Percentiles rank a stretch among this genome's conserved stretches.
Conservation (phyloP, 1,140 invertebrate genomes). For the Nylanderia fulva region DNA sequence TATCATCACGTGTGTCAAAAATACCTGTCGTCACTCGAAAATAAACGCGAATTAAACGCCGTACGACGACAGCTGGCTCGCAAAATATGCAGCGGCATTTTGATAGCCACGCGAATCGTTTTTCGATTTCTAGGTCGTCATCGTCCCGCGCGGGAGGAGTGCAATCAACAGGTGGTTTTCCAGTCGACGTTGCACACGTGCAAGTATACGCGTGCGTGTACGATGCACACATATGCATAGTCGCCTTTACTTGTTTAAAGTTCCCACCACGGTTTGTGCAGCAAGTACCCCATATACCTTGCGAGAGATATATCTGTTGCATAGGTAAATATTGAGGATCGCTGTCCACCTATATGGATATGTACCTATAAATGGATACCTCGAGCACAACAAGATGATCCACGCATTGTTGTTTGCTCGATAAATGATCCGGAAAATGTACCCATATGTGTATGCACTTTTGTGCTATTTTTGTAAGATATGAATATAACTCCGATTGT, state of each 20-base stretch:
- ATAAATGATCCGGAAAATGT: slow-evolving; percentile 1
- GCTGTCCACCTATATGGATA: slow-evolving; percentile 63
- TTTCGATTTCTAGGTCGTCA: slow-evolving; percentile 54
- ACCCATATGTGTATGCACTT: not conserved
- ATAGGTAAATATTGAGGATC: slow-evolving; percentile 53
- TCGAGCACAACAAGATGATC: slow-evolving; percentile 28
- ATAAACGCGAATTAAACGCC: not conserved
- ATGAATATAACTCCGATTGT: not conserved
- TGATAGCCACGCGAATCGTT: slow-evolving; percentile 16
- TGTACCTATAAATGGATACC: slow-evolving; percentile 55
- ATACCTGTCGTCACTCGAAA: not conserved
- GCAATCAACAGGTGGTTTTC: slow-evolving; percentile 64
- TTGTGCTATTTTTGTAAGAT: no score
- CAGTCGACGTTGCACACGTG: slow-evolving; percentile 38
- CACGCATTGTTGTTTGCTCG: slow-evolving; percentile 4
- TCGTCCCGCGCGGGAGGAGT: slow-evolving; percentile 29
- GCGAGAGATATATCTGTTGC: slow-evolving; percentile 37
- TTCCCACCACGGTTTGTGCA: slow-evolving; percentile 38
- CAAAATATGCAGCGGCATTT: not conserved
- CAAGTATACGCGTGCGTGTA: not conserved
- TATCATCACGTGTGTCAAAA: not conserved
- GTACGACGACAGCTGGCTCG: no score
- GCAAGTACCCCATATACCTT: slow-evolving; percentile 51
- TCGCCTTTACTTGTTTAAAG: slow-evolving; percentile 61
- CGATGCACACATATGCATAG: not conserved